Base-by-base conservation (phyloP, 2,888 invertebrate species). In the Esperia sulphurella region DNA sequence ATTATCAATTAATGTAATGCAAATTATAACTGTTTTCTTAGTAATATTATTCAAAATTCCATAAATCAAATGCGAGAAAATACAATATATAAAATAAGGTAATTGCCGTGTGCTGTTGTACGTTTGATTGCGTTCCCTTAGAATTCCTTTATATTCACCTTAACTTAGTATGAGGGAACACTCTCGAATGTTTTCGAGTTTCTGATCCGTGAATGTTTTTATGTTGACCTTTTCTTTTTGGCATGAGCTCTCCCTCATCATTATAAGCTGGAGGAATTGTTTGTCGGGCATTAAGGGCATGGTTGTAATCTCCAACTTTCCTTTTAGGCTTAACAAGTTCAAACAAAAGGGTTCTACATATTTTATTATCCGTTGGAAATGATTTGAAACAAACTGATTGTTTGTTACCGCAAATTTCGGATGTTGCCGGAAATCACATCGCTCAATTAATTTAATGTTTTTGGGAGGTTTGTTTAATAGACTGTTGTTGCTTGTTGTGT, bases 291-390 rank as follows among this genome's bases (percentile, higher is more conserved):
- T 37, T 14, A 28, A 21, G 37, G 44, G 44, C 37, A 37, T 31
- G 37, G 13, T 30, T 13, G 38, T 31, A 29, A 48, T 48, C 41
- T 41, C 40, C n/a, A 49, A 49, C 45, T 49, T 49, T 37, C 41
- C 49, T 49, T 45, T 49, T 49, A 49, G 21, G 49, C 49, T 49
- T 45, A 45, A 28, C 41, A 41, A 37, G 35, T 45, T 31, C 7
- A 28, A 33, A 41, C 30, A 44, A 49, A 41, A 41, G 45, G 40
- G 39, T 41, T 40, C 8, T 48, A 40, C 45, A 49, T 49, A 49
- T 49, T 49, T 49, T 45, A 49, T 44, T 30, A 39, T 45, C 39
- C 12, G 28, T 9, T 21, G 21, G 3, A 21, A 21, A 21, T 21
- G 21, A 21, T 21, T 21, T 41, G 9, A 38, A 13, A 41, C 41